These are phyloP conservation scores for Eira barbara DNA, from an alignment of 2,113 vertebrate genomes.

Conservation along the genomic window DNA sequence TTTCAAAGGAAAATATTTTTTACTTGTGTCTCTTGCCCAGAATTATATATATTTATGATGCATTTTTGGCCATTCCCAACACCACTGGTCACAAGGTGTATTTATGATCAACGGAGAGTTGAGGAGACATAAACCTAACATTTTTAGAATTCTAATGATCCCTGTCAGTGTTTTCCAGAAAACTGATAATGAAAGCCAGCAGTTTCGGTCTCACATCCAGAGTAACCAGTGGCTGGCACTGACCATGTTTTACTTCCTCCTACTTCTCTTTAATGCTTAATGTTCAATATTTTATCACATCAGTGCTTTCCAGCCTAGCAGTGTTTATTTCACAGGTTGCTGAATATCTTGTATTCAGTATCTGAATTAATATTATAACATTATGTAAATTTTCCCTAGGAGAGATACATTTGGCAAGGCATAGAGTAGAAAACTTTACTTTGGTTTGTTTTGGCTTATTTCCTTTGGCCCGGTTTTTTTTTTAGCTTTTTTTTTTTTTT, in stretches of 20 bases:
- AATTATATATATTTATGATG: neutral
- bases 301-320: neutral
- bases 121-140: neutral
- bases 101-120: neutral
- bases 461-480: neutral
- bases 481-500: neutral
- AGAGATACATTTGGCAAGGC: slow-evolving; percentile 16
- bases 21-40: neutral
- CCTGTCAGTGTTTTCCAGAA: neutral
- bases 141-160: neutral
- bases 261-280: neutral
- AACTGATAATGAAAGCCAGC: neutral
- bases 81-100: neutral
- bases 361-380: neutral
- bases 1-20: neutral
- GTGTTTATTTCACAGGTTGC: neutral
- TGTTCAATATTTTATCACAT: neutral
- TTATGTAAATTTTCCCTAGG: neutral
- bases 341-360: neutral
- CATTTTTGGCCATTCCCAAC: neutral
- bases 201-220: neutral
- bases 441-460: slow-evolving; percentile 15
- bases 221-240: neutral
- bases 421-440: neutral
- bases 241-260: neutral